Percentiles rank a stretch among this genome's conserved stretches.
Conservation (phyloP, 2,113 vertebrate genomes). For the Actinemys pallida region DNA sequence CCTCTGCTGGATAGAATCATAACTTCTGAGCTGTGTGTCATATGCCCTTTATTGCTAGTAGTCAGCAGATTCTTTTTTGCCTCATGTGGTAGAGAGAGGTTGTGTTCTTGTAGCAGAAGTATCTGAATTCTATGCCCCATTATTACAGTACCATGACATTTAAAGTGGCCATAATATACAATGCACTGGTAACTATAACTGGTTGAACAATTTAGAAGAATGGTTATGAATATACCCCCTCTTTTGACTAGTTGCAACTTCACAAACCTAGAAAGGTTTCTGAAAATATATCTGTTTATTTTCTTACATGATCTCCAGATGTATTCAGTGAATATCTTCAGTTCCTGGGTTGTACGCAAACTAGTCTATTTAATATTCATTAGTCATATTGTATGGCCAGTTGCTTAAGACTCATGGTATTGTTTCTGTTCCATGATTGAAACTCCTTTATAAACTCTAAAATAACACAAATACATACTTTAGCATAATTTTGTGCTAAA, state of each 20-base stretch:
- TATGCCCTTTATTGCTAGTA: neutral
- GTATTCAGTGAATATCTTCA: neutral
- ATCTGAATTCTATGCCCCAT: neutral
- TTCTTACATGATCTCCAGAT: neutral
- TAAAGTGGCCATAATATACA: neutral
- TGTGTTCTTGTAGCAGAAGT: neutral
- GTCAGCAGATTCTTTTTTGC: neutral
- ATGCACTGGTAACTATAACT: neutral
- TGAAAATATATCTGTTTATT: neutral
- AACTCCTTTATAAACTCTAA: neutral
- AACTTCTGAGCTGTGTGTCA: neutral
- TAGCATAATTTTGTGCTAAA: neutral
- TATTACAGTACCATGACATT: neutral
- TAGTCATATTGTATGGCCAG: neutral
- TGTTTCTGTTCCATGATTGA: neutral
- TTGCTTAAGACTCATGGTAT: neutral
- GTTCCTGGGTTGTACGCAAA: neutral
- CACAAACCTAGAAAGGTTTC: neutral
- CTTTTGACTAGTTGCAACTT: neutral
- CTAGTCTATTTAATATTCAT: neutral
- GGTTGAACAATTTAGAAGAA: neutral
- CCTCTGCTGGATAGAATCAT: neutral
- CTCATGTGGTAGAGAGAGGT: neutral
- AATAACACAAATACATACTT: neutral
- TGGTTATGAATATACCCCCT: neutral